Conservation (phyloP, 2,113 vertebrate species). For the Columba livia region DNA sequence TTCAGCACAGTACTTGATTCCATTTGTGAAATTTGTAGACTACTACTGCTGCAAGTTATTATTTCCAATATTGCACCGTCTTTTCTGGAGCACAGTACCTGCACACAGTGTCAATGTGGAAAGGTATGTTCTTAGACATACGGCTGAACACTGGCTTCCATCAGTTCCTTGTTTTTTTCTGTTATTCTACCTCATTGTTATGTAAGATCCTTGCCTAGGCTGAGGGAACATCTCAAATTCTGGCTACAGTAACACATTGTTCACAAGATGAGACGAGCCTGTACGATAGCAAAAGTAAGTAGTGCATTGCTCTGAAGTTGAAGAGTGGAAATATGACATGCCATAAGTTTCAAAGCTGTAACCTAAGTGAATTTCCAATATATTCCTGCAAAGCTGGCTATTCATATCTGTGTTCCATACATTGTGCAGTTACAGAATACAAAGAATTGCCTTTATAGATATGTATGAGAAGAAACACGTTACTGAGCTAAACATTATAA, state of each 20-base stretch:
- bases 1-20: neutral
- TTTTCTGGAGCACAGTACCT: neutral
- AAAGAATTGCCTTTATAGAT: neutral
- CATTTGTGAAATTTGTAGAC: neutral
- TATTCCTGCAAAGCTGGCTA: neutral
- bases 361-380: neutral
- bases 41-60: neutral
- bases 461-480: neutral
- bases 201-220: neutral
- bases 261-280: neutral
- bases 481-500: neutral
- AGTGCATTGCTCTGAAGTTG: neutral
- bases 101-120: neutral
- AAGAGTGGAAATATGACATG: neutral
- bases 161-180: neutral
- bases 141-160: neutral
- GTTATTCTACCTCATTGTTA: neutral
- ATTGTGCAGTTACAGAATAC: neutral
- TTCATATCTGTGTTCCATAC: neutral
- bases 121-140: neutral
- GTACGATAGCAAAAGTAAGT: rapidly evolving
- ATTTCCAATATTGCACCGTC: neutral
- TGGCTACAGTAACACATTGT: neutral
- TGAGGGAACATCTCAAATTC: neutral
- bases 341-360: neutral